Evolutionary conservation across 2,888 invertebrate species (phyloP).

Genomic region (Brachylomia viminalis): DNA sequence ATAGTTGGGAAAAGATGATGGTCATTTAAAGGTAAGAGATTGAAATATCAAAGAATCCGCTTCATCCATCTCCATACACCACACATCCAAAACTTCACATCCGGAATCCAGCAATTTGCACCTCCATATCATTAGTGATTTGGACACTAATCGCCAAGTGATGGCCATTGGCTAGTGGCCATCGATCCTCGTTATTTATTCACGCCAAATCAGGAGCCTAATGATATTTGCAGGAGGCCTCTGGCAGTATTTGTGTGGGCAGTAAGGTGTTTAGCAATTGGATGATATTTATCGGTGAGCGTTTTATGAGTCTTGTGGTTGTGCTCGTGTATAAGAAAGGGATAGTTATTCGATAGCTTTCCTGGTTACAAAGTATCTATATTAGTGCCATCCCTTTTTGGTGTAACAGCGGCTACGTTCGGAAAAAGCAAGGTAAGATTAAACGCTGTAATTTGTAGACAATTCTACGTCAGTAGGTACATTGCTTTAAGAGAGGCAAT

Average conservation of each 20-base stretch:
- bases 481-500: too few relatives aligned
- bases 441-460: too few relatives aligned
- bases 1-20: too few relatives aligned
- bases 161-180: conserved; percentile 72
- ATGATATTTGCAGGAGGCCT: conserved; percentile 56
- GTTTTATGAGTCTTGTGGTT: conserved; percentile 38
- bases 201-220: conserved; percentile 62
- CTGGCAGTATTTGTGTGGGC: conserved; percentile 47
- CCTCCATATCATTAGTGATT: conserved; percentile 73
- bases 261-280: conserved; percentile 32
- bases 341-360: not conserved
- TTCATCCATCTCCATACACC: conserved; percentile 45
- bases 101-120: conserved; percentile 80
- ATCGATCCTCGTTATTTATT: conserved; percentile 68
- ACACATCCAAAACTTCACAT: conserved; percentile 68
- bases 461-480: too few relatives aligned
- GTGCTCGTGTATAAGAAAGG: not conserved
- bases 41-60: not conserved
- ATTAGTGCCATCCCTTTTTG: too few relatives aligned
- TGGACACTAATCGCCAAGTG: conserved; percentile 78
- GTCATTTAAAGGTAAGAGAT: not conserved
- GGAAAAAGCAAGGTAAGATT: not conserved
- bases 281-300: conserved; percentile 41
- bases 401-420: too few relatives aligned
- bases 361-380: not conserved